These are phyloP conservation scores for Chrosomus eos DNA, from an alignment of 2,797 vertebrate genomes.

Conservation along the genomic window DNA sequence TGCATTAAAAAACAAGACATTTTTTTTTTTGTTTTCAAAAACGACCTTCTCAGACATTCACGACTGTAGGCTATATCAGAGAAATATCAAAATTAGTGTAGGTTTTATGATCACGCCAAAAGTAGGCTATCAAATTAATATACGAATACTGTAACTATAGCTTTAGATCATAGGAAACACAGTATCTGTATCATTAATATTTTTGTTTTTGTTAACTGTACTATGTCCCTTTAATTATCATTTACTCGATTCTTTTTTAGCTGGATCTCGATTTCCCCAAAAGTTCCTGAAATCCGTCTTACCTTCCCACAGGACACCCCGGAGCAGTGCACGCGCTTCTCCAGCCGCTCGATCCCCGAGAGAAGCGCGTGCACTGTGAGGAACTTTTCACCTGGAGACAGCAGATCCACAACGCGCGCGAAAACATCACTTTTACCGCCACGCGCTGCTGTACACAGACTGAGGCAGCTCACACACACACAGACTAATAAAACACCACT, in stretches of 20 bases:
- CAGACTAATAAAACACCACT: neutral
- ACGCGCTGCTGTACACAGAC: conserved; percentile 23
- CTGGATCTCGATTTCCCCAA: conserved; percentile 72
- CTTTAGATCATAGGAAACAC: neutral
- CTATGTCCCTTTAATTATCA: neutral
- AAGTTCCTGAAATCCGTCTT: conserved; percentile 63
- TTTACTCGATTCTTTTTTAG: neutral
- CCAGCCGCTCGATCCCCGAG: conserved; percentile 81
- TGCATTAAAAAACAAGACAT: neutral
- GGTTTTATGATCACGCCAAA: too few species aligned
- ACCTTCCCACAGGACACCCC: conserved; percentile 92
- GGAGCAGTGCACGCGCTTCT: conserved; percentile 87
- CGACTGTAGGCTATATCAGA: too few species aligned
- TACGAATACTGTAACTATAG: neutral
- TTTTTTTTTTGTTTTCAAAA: too few species aligned
- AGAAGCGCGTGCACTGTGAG: conserved; percentile 69
- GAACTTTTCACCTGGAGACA: conserved; percentile 70
- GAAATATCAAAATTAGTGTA: too few species aligned
- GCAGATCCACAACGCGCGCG: conserved; percentile 61
- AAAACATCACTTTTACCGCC: conserved; percentile 49
- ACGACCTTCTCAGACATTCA: too few species aligned
- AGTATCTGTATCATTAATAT: neutral
- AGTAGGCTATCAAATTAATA: too few species aligned
- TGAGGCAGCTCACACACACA: conserved; percentile 22
- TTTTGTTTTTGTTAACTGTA: neutral